Conservation (phyloP, 2,797 vertebrate species). For the Kryptopterus vitreolus region DNA sequence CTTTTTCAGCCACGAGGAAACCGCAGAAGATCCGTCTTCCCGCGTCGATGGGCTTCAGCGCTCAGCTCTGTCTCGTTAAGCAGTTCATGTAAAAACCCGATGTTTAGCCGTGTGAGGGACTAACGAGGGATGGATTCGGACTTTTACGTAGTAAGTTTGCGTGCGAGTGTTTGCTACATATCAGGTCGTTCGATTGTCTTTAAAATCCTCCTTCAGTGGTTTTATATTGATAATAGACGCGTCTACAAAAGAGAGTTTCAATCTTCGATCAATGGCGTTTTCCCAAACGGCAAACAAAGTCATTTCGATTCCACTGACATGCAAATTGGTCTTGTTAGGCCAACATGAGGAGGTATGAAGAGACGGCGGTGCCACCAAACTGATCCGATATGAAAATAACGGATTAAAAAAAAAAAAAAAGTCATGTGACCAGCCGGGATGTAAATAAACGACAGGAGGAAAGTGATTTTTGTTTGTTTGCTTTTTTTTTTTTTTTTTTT, state of each 20-base stretch:
- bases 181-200: neutral
- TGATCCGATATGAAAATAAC: too few species aligned
- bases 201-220: neutral
- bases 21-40: slow-evolving; percentile 68
- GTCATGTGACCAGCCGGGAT: too few species aligned
- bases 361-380: too few species aligned
- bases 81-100: slow-evolving; percentile 75
- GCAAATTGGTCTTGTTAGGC: too few species aligned
- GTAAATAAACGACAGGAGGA: too few species aligned
- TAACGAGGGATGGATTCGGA: slow-evolving; percentile 62
- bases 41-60: too few species aligned
- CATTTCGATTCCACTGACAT: neutral
- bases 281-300: neutral
- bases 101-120: slow-evolving; percentile 53
- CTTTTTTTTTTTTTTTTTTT: too few species aligned
- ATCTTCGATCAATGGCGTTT: neutral
- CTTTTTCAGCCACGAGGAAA: slow-evolving; percentile 60
- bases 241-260: too few species aligned
- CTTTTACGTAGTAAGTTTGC: slow-evolving; percentile 62
- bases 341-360: too few species aligned
- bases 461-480: too few species aligned
- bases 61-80: too few species aligned
- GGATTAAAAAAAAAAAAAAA: too few species aligned
- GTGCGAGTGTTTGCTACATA: neutral
- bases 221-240: neutral